Base-by-base conservation (phyloP, 2,797 vertebrate species). In the Enteromius fasciolatus region DNA sequence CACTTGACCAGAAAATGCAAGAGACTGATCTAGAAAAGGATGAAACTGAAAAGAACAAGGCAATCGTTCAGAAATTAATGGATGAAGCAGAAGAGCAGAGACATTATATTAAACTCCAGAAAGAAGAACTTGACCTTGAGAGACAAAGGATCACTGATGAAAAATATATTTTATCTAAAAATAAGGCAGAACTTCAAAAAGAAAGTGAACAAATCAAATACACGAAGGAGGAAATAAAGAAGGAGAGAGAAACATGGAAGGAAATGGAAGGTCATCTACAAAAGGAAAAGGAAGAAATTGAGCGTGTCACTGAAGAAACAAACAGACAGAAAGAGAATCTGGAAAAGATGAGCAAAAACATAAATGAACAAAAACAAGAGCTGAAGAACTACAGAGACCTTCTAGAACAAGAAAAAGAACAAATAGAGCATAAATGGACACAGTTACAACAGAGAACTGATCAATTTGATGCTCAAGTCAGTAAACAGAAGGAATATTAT, bases 221-320 rank as follows among this genome's bases (percentile, higher is more conserved):
- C 12, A 48, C 25, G n/a, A 18, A 54, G 8, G 17, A 77, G 10
- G 9, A 81, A 23, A 33, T 59, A 5, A 59, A 14, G 1, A 72
- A 31, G 3, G 59, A 81, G 1, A 64, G 61, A 64, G 59, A 85
- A 33, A 39, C 8, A 52, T 0, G 68, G 46, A 39, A 31, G 0
- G 81, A 85, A 76, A 72, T 5, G 0, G 25, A 63, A 64, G 4
- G 7, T 4, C 17, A 0, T 25, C 1, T 36, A 36, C 3, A 83
- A 23, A 63, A 64, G 25, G 52, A 70, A 25, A 39, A 80, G 5
- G 44, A 36, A 28, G 10, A 25, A n/a, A 63, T 44, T n/a, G 9
- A 69, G 1, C 77, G 17, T 23, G 5, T 64, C 20, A 54, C 17
- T 79, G 69, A 80, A 10, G 70, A 75, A 48, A 68, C 61, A 74